phyloP scores from a whole-genome alignment of 2,888 invertebrate species.

The Phaedon cochleariae region DNA sequence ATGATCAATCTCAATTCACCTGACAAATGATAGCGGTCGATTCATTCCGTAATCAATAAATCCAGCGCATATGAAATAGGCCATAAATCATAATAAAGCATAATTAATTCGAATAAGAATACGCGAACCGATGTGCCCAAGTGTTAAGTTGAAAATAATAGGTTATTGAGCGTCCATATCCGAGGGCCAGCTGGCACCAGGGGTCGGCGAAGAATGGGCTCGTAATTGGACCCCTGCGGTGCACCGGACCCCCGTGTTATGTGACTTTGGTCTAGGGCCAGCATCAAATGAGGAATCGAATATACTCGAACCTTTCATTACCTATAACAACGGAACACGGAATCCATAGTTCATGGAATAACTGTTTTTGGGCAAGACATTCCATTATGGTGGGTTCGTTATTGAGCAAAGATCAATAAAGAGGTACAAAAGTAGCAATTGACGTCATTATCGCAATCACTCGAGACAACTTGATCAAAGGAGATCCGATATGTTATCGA shows the following conservation, averaged over 20 bases:
- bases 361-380: no score
- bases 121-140: slow-evolving; percentile 37
- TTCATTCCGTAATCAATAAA: slow-evolving; percentile 31
- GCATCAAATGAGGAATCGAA: no score
- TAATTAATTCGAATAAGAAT: slow-evolving; percentile 43
- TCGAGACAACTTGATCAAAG: no score
- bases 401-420: no score
- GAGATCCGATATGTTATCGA: no score
- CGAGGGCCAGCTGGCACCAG: slow-evolving; percentile 48
- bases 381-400: no score
- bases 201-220: slow-evolving; percentile 57
- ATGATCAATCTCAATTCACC: slow-evolving; percentile 13
- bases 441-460: no score
- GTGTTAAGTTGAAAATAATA: slow-evolving; percentile 57
- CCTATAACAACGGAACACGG: no score
- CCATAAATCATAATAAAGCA: slow-evolving; percentile 41
- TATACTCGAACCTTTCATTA: no score
- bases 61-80: slow-evolving; percentile 14
- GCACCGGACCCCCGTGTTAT: slow-evolving; percentile 50
- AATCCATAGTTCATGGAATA: no score
- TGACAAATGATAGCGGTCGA: slow-evolving; percentile 26
- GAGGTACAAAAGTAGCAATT: no score
- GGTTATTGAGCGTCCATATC: slow-evolving; percentile 45
- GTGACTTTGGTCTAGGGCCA: no score
- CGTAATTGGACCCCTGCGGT: slow-evolving; percentile 62